These are phyloP conservation scores for Trematomus loennbergii DNA, from an alignment of 2,113 vertebrate species.

Conservation along the genomic window DNA sequence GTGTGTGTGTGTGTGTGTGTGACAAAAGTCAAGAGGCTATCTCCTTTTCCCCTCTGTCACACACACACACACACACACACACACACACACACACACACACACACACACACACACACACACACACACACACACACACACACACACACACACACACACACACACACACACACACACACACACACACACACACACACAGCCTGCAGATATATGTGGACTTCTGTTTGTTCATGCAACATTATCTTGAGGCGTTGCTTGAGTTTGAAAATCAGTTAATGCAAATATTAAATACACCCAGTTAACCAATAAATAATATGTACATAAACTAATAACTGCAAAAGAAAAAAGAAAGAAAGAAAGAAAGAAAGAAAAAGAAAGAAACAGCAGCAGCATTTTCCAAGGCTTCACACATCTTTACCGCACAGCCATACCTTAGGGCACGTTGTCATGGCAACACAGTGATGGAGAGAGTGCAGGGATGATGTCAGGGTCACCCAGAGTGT, in stretches of 20 bases:
- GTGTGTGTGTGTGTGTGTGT: slow-evolving; percentile 26
- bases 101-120: slow-evolving; percentile 5
- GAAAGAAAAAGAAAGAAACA: neutral
- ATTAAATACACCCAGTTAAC: too few relatives aligned
- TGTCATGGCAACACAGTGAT: slow-evolving; percentile 71
- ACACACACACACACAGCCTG: slow-evolving; percentile 19
- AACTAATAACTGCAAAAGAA: neutral
- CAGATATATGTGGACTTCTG: neutral
- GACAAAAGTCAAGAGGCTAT: slow-evolving; percentile 54
- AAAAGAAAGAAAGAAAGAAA: neutral
- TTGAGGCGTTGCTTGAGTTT: neutral
- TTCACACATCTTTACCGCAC: slow-evolving; percentile 47
- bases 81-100: slow-evolving; percentile 24
- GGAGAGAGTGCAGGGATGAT: slow-evolving; percentile 74
- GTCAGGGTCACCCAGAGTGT: slow-evolving; percentile 79
- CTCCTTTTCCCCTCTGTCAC: slow-evolving; percentile 29
- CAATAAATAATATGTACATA: too few relatives aligned
- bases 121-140: slow-evolving; percentile 23
- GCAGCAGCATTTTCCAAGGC: slow-evolving; percentile 23
- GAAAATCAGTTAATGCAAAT: neutral
- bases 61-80: slow-evolving; percentile 13
- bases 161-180: slow-evolving; percentile 14
- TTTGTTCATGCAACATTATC: neutral
- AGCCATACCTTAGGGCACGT: slow-evolving; percentile 48
- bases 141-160: slow-evolving; percentile 10